These are phyloP conservation scores for Atta colombica DNA, from an alignment of 1,140 invertebrate species.

Conservation along the genomic window DNA sequence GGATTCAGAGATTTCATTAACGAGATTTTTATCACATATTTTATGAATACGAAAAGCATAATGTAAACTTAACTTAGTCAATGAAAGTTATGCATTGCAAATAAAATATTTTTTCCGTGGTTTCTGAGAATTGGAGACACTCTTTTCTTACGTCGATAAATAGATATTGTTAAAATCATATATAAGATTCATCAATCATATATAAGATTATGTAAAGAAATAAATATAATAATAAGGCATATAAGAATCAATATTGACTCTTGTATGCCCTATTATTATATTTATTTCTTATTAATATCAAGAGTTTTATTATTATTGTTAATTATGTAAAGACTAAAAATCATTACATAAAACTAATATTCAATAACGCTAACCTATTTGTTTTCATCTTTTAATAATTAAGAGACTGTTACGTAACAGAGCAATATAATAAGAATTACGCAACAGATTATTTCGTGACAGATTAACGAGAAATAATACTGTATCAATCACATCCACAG, in stretches of 20 bases:
- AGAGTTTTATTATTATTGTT: too few species aligned
- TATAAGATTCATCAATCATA: neutral
- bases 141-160: neutral
- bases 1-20: slow-evolving; percentile 1
- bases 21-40: slow-evolving; percentile 26
- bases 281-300: too few species aligned
- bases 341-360: neutral
- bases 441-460: neutral
- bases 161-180: neutral
- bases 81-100: neutral
- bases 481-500: neutral
- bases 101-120: neutral
- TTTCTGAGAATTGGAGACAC: neutral
- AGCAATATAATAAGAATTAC: neutral
- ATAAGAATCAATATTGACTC: too few species aligned
- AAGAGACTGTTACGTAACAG: neutral
- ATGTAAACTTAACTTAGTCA: neutral
- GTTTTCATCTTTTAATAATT: neutral
- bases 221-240: too few species aligned
- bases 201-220: neutral
- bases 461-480: slow-evolving; percentile 1
- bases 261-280: too few species aligned
- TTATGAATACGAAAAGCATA: neutral
- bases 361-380: neutral
- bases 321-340: neutral